A percentile compares a stretch with the other conserved stretches of the same genome.
Evolutionary conservation across 2,888 invertebrate genomes (phyloP).

Genomic region (Eupeodes luniger): DNA sequence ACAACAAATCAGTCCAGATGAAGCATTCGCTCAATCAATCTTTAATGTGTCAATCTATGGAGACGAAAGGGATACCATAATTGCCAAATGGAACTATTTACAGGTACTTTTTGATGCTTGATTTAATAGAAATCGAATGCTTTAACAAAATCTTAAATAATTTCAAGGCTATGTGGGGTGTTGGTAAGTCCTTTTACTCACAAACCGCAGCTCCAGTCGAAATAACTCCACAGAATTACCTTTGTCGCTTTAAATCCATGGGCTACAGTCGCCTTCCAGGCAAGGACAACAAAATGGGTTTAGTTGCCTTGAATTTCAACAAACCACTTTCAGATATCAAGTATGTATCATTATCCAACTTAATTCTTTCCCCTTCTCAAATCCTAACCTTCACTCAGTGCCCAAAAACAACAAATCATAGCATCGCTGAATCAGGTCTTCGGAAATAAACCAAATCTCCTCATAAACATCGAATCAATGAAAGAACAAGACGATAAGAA

Average conservation of each 20-base stretch:
- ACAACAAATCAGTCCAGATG: slow-evolving; percentile 87
- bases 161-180: slow-evolving; percentile 87
- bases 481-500: slow-evolving; percentile 92
- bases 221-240: slow-evolving; percentile 94
- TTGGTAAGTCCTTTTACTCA: slow-evolving; percentile 91
- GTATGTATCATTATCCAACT: slow-evolving; percentile 83
- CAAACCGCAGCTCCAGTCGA: slow-evolving; percentile 90
- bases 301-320: slow-evolving; percentile 93
- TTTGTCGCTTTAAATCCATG: slow-evolving; percentile 97
- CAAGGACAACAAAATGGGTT: slow-evolving; percentile 95
- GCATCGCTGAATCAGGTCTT: slow-evolving; percentile 89
- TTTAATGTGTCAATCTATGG: slow-evolving; percentile 94
- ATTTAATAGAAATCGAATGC: too few relatives aligned
- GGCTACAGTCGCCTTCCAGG: slow-evolving; percentile 95
- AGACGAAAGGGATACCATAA: slow-evolving; percentile 96
- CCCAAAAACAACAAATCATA: slow-evolving; percentile 89
- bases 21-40: slow-evolving; percentile 90
- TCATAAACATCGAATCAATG: slow-evolving; percentile 90
- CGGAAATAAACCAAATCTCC: slow-evolving; percentile 93
- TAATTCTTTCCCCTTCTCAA: neutral
- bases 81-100: slow-evolving; percentile 97
- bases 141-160: slow-evolving; percentile 82
- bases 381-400: slow-evolving; percentile 82
- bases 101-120: slow-evolving; percentile 84
- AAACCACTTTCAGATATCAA: slow-evolving; percentile 92